Conservation (phyloP, 2,113 vertebrate genomes). For the Malurus alboscapulatus region DNA sequence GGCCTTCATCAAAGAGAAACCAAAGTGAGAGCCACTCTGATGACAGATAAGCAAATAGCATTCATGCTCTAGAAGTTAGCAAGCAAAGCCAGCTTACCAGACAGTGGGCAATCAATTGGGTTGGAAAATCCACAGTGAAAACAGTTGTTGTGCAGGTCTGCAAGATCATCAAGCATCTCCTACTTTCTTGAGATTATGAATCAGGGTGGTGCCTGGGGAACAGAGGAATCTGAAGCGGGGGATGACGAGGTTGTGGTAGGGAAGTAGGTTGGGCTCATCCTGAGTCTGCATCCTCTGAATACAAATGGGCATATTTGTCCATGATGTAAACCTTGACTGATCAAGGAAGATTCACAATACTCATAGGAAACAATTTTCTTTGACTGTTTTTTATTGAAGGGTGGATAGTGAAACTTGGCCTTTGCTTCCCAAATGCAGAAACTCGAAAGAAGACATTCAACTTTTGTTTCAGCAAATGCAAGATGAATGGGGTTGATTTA, state of each 20-base stretch:
- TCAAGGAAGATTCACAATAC: not conserved
- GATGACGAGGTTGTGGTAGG: constrained; percentile 9
- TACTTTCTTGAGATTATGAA: constrained; percentile 43
- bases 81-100: not conserved
- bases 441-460: not conserved
- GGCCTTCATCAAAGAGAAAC: constrained; percentile 30
- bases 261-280: not conserved
- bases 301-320: not conserved
- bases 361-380: not conserved
- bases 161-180: constrained; percentile 28
- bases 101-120: not conserved
- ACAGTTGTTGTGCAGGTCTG: not conserved
- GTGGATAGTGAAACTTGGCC: not conserved
- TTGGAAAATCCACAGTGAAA: constrained; percentile 31
- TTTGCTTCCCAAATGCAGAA: not conserved
- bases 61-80: not conserved
- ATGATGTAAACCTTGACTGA: not conserved
- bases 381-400: not conserved
- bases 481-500: not conserved
- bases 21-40: not conserved
- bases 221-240: not conserved
- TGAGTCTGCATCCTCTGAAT: constrained; percentile 23
- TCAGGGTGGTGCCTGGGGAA: constrained; percentile 46
- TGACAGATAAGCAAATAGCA: constrained; percentile 46
- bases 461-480: not conserved